Conservation (phyloP, 2,113 vertebrate genomes). For the Jaculus jaculus region DNA sequence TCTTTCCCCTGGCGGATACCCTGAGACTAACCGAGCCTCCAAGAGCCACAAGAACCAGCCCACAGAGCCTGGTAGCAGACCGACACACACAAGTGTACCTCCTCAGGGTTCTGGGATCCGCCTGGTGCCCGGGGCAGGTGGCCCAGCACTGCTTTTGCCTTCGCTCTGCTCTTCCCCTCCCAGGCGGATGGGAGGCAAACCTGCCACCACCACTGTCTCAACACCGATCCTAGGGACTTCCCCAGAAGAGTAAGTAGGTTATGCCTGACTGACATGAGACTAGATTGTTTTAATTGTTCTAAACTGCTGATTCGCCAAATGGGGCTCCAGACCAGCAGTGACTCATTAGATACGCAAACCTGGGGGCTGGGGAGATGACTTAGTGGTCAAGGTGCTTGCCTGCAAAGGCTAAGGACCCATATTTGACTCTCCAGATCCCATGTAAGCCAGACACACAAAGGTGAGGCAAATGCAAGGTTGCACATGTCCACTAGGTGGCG, state of each 20-base stretch:
- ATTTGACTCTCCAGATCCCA: too few relatives aligned
- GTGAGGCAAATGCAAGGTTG: too few relatives aligned
- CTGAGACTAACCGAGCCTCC: background rate
- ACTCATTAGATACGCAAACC: background rate
- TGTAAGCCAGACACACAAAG: too few relatives aligned
- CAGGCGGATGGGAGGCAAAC: background rate
- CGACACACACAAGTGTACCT: background rate
- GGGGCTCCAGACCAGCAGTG: background rate
- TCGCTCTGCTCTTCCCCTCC: background rate
- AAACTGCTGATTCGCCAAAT: background rate
- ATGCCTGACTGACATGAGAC: background rate
- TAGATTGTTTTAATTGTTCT: slow-evolving; percentile 8
- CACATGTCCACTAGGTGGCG: too few relatives aligned
- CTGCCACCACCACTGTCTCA: background rate
- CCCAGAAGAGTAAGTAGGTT: background rate
- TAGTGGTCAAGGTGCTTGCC: too few relatives aligned
- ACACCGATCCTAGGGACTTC: background rate
- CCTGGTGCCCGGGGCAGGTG: background rate
- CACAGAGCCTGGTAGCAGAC: background rate
- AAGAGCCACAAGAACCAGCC: background rate
- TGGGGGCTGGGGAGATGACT: background rate
- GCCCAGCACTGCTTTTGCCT: too few relatives aligned
- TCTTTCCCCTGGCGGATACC: background rate
- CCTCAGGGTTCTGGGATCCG: background rate
- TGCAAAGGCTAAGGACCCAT: too few relatives aligned